Conservation (phyloP, 2,113 vertebrate genomes). For the Manacus vitellinus region DNA sequence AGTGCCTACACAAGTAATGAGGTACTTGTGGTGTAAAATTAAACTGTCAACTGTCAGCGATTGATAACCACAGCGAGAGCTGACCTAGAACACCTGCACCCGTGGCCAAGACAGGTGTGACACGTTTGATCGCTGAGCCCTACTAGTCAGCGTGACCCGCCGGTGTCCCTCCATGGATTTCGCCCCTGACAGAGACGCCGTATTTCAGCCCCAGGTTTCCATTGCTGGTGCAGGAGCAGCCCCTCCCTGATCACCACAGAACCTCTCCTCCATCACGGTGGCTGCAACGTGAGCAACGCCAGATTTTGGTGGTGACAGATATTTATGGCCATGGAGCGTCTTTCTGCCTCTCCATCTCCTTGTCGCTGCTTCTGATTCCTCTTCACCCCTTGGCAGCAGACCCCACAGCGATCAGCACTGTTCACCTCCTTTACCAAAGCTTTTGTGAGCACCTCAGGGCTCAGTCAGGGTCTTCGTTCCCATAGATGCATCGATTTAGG, state of each 20-base stretch:
- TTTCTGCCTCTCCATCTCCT: not conserved
- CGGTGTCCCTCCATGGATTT: conserved; percentile 76
- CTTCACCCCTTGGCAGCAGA: not conserved
- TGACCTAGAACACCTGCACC: conserved; percentile 92
- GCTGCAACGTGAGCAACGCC: not conserved
- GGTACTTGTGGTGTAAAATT: conserved; percentile 99
- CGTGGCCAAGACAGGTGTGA: conserved; percentile 89
- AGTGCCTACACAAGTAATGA: conserved; percentile 96
- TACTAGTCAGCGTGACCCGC: conserved; percentile 81
- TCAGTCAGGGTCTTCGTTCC: not conserved
- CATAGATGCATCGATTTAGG: not conserved
- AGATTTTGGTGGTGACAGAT: not conserved
- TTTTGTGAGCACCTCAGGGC: not conserved
- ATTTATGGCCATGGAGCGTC: not conserved
- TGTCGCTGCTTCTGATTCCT: not conserved
- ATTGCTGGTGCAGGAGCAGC: not conserved
- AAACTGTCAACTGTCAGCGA: conserved; percentile 99
- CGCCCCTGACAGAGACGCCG: conserved; percentile 62
- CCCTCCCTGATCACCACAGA: not conserved
- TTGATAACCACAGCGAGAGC: conserved; percentile 95
- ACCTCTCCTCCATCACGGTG: not conserved
- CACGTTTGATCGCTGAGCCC: conserved; percentile 88
- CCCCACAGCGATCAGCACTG: not conserved
- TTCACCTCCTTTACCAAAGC: not conserved
- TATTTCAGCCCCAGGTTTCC: conserved; percentile 61